These are phyloP conservation scores for Resseliella maxima DNA, from an alignment of 2,888 invertebrate genomes.

Conservation along the genomic window DNA sequence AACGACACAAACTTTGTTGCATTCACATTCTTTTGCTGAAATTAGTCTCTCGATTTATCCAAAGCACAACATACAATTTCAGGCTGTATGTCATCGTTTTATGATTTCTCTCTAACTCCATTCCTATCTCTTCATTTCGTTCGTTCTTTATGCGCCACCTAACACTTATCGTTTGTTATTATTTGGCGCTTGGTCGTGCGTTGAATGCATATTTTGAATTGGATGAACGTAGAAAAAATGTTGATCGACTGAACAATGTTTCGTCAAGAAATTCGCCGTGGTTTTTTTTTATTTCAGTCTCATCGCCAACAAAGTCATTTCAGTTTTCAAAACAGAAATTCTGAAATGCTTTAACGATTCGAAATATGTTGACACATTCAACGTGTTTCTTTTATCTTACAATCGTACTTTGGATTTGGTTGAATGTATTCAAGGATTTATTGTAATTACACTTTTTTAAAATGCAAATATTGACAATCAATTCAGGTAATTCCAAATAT, in stretches of 20 bases:
- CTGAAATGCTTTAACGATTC: not conserved
- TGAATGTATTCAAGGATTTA: not conserved
- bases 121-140: not conserved
- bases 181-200: constrained; percentile 4
- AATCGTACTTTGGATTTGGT: no score
- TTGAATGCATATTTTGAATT: not conserved
- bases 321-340: not conserved
- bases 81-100: no score
- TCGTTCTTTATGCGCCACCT: not conserved
- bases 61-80: no score
- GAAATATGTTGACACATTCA: constrained; percentile 14
- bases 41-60: no score
- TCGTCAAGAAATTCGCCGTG: not conserved
- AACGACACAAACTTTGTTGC: not conserved
- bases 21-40: no score
- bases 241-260: constrained; percentile 7
- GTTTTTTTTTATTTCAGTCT: not conserved
- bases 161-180: not conserved
- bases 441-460: no score
- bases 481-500: no score
- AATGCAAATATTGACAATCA: no score
- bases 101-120: not conserved
- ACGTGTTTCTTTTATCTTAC: not conserved
- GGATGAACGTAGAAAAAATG: no score
- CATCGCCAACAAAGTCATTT: no score